phyloP scores from a whole-genome alignment of 2,797 vertebrate genomes.

The Buphagus erythrorhynchus region DNA sequence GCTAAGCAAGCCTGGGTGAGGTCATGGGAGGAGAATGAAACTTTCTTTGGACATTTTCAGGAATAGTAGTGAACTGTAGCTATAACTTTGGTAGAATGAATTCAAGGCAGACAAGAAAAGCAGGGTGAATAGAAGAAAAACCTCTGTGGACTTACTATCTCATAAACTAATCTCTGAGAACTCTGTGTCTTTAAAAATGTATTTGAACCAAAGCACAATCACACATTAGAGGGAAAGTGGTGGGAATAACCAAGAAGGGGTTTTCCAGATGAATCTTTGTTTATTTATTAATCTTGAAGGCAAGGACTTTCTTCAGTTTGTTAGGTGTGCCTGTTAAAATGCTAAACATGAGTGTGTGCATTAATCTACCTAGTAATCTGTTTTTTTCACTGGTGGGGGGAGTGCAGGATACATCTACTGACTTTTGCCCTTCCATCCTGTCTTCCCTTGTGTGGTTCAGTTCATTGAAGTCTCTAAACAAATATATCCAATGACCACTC shows the following conservation, averaged over 20 bases:
- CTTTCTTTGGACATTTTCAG: background rate
- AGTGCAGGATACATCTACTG: background rate
- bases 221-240: background rate
- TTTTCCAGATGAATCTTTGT: background rate
- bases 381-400: fast-evolving
- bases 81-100: background rate
- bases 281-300: background rate
- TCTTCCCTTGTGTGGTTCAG: background rate
- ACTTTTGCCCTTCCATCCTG: background rate
- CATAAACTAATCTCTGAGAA: background rate
- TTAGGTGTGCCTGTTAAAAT: background rate
- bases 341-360: background rate
- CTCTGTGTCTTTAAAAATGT: background rate
- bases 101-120: background rate
- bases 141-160: background rate
- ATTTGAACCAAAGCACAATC: background rate
- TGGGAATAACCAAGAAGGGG: background rate
- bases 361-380: background rate
- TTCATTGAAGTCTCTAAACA: background rate
- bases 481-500: background rate
- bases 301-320: background rate
- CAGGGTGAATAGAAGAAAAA: background rate
- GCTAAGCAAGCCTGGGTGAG: background rate
- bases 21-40: background rate
- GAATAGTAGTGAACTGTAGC: background rate